Evolutionary conservation across 1,140 invertebrate genomes (phyloP).

Genomic region (Leptonema lineaticorne): DNA sequence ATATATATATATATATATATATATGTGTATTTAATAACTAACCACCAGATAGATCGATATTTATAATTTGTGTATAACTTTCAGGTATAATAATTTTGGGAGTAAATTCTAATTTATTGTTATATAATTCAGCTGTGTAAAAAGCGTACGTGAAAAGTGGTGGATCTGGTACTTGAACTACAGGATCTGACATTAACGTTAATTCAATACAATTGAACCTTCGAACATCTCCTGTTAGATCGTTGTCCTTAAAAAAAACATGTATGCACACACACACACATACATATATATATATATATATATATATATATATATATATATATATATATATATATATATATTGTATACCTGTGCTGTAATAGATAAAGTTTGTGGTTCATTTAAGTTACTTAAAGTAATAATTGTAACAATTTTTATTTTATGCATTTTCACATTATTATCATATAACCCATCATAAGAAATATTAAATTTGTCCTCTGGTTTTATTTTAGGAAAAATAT

Average conservation of each 20-base stretch:
- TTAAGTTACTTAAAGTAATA: neutral
- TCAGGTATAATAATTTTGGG: neutral
- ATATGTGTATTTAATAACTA: neutral
- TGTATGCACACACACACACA: neutral
- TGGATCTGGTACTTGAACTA: constrained; percentile 10
- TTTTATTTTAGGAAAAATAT: constrained; percentile 24
- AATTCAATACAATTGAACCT: neutral
- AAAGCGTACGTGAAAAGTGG: constrained; percentile 27
- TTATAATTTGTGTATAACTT: neutral
- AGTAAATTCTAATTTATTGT: neutral
- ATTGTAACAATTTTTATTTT: neutral
- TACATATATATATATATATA: neutral
- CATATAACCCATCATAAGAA: neutral
- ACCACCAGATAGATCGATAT: neutral
- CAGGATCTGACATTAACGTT: constrained; percentile 29
- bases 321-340: neutral
- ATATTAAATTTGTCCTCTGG: constrained; percentile 27
- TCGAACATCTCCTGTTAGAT: constrained; percentile 21
- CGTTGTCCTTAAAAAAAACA: constrained; percentile 26
- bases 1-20: neutral
- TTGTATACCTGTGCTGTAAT: neutral
- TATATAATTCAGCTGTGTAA: neutral
- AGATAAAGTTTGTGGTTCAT: neutral
- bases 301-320: constrained; percentile 6
- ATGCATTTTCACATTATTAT: neutral